Evolutionary conservation across 2,888 invertebrate species (phyloP), one percentile per base, ranked within the genome.

Genomic region (Odontothrips loti): DNA sequence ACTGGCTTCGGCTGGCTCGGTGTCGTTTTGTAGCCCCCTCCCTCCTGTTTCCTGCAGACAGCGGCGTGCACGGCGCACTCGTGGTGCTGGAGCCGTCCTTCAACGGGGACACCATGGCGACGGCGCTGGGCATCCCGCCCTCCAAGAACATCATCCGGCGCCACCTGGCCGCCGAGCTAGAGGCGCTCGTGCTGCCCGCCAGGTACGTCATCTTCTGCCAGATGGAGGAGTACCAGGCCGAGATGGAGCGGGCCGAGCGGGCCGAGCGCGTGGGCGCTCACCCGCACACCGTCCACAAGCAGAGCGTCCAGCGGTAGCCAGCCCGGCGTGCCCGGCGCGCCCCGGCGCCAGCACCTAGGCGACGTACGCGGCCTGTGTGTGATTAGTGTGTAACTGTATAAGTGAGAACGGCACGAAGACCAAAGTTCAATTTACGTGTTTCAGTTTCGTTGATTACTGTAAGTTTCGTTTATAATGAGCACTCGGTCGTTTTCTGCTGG

Each of bases 101-200:
- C 88, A 96, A 95, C 82, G 96, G 96, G 48, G 97, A 97, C 88
- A 96, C 96, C 79, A 95, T 98, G 93, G 97, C 97, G 80, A 95
- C 95, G 12, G 95, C 96, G 0, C 90, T 96, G 83, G 96, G 96
- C 81, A 96, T 97, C 85, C 96, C 97, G 79, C 94, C 95, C 23
- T 95, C 96, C 58, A 96, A 97, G 87, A 96, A 95, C 87, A 97
- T 97, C 88, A 96, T 98, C 85, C 90, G 97, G 85, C 90, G 97
- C 85, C 97, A 98, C 89, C 91, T 98, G 84, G 93, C 94, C 83
- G 94, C 96, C 9, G 97, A 97, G 90, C 91, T 97, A 85, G 96
- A 97, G 88, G 93, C 95, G 81, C 91, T 98, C 85, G 92, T 97
- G 84, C 92, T 95, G 86, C 97, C 97, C 85, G 96, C 97, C 87